Evolutionary conservation across 2,888 invertebrate species (phyloP).

Genomic region (Drosophila paracracens): DNA sequence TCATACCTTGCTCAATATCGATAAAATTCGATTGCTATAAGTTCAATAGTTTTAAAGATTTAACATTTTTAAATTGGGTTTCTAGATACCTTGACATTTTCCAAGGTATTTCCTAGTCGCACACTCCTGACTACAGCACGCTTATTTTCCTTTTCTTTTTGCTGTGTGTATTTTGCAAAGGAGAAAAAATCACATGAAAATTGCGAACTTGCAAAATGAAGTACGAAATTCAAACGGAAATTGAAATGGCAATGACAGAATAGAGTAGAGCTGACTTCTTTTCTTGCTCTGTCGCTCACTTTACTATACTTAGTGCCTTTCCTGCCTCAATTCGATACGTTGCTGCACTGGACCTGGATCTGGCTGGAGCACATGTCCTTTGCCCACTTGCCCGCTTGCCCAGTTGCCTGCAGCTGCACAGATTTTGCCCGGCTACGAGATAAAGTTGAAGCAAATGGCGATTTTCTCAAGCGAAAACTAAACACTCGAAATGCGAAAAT

Average conservation of each 20-base stretch:
- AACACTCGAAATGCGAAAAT: constrained; percentile 80
- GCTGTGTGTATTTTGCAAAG: background rate
- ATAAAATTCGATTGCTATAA: background rate
- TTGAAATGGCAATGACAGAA: constrained; percentile 81
- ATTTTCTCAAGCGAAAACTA: constrained; percentile 80
- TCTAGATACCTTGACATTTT: too few relatives aligned
- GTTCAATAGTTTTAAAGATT: background rate
- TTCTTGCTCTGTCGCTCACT: constrained; percentile 14
- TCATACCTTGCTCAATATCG: background rate
- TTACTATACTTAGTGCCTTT: constrained; percentile 50
- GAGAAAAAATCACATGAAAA: constrained; percentile 67
- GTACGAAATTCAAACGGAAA: constrained; percentile 83
- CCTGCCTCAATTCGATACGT: constrained; percentile 33
- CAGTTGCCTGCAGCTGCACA: constrained; percentile 47
- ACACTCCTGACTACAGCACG: background rate
- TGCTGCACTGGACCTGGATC: constrained; percentile 21
- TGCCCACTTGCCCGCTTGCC: constrained; percentile 30
- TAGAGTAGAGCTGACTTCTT: constrained; percentile 45
- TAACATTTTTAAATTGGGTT: background rate
- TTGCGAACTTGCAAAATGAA: constrained; percentile 82
- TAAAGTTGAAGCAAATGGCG: constrained; percentile 76
- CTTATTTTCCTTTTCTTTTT: background rate
- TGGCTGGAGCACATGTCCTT: constrained; percentile 52
- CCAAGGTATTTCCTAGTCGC: background rate
- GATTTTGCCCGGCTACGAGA: constrained; percentile 40